Conservation (phyloP, 2,888 invertebrate species). For the Ernsta delagoae region DNA sequence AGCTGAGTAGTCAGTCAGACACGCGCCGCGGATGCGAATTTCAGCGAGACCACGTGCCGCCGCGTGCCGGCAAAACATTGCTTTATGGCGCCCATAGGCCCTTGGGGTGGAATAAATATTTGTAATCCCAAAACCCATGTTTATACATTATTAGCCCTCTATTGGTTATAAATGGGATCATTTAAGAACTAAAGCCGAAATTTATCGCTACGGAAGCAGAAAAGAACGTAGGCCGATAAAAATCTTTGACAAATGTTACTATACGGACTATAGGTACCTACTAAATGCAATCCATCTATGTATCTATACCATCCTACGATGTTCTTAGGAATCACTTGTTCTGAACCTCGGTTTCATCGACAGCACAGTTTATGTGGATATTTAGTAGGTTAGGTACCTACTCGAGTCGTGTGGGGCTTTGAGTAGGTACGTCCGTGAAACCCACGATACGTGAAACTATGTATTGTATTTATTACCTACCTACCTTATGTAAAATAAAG, state of each 20-base stretch:
- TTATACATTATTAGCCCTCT: conserved; percentile 55
- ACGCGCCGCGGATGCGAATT: conserved; percentile 59
- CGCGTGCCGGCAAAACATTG: conserved; percentile 61
- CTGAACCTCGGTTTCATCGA: too few species aligned
- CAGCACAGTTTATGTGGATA: too few species aligned
- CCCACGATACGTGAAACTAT: too few species aligned
- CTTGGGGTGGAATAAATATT: conserved; percentile 65
- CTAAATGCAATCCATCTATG: too few species aligned
- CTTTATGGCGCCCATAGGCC: conserved; percentile 48
- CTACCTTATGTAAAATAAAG: neutral
- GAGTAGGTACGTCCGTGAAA: too few species aligned
- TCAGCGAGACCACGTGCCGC: conserved; percentile 62
- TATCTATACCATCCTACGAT: too few species aligned
- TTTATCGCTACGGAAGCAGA: conserved; percentile 34
- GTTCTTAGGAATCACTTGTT: too few species aligned
- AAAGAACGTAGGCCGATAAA: conserved; percentile 15
- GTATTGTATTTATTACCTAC: too few species aligned
- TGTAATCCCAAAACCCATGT: conserved; percentile 64
- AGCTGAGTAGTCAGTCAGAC: conserved; percentile 41
- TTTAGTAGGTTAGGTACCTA: too few species aligned
- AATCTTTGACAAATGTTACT: neutral
- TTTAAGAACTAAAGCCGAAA: conserved; percentile 43
- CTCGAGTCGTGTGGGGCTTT: too few species aligned
- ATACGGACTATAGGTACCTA: too few species aligned
- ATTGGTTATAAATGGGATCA: conserved; percentile 53